A percentile compares a stretch with the other conserved stretches of the same genome.
Conservation (phyloP, 2,888 invertebrate species). For the Melinaea marsaeus region DNA sequence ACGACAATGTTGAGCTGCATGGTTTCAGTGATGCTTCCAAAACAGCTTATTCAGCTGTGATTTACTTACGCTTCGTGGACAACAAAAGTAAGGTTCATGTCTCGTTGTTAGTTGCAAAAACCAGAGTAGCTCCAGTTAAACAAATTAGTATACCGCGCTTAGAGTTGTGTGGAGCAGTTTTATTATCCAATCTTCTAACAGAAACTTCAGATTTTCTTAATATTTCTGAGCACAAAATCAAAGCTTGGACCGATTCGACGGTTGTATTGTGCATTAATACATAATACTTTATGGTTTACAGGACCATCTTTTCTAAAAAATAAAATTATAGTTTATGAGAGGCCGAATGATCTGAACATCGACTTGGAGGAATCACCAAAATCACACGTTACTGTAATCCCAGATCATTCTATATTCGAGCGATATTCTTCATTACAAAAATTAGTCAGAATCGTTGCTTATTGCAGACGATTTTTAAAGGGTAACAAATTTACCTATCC, state of each 20-base stretch:
- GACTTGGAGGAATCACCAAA: constrained; percentile 4
- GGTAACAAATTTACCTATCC: too few species aligned
- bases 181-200: constrained; percentile 21
- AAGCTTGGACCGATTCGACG: constrained; percentile 31
- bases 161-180: constrained; percentile 32
- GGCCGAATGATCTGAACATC: constrained; percentile 4
- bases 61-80: constrained; percentile 7
- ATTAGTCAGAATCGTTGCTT: too few species aligned
- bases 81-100: neutral
- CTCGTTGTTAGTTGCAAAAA: constrained; percentile 16
- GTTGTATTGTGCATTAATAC: too few species aligned
- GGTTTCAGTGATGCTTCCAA: constrained; percentile 24
- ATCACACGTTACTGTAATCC: neutral
- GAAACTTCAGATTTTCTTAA: constrained; percentile 18
- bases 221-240: constrained; percentile 14
- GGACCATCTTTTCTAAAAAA: constrained; percentile 5
- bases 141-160: constrained; percentile 26
- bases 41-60: constrained; percentile 15
- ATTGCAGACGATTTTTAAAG: too few species aligned
- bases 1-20: constrained; percentile 11
- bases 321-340: constrained; percentile 9
- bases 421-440: too few species aligned
- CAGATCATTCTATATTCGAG: too few species aligned
- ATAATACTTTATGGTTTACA: too few species aligned
- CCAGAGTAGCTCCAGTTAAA: constrained; percentile 23